Evolutionary conservation across 2,888 invertebrate genomes (phyloP).

Genomic region (Vannuccia rotundouncinata): DNA sequence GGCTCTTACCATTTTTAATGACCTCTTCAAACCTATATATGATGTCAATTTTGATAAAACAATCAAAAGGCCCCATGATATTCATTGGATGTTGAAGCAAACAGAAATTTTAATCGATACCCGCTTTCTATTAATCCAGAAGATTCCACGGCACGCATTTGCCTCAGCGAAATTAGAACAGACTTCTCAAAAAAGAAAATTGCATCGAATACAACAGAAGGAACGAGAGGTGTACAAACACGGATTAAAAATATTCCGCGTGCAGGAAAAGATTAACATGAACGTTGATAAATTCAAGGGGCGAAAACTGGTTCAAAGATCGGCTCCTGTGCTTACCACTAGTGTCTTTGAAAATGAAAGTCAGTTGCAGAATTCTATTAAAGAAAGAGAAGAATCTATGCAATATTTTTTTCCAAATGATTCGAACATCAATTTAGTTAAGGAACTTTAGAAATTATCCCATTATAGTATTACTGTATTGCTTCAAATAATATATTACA

Average conservation of each 20-base stretch:
- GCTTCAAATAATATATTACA: too few species aligned
- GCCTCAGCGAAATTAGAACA: not conserved
- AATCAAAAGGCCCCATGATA: not conserved
- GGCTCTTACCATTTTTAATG: not conserved
- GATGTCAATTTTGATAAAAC: not conserved
- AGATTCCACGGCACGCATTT: not conserved
- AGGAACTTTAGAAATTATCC: too few species aligned
- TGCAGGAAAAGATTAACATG: not conserved
- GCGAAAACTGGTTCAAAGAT: not conserved
- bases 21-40: not conserved
- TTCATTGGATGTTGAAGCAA: not conserved
- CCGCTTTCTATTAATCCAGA: not conserved
- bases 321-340: too few species aligned
- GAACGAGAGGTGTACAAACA: not conserved
- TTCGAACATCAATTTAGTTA: too few species aligned
- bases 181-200: not conserved
- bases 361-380: too few species aligned
- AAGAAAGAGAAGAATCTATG: too few species aligned
- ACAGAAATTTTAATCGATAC: not conserved
- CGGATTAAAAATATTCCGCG: not conserved
- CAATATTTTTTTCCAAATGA: too few species aligned
- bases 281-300: not conserved
- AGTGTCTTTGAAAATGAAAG: too few species aligned
- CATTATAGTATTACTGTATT: too few species aligned
- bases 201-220: not conserved